A percentile compares a stretch with the other conserved stretches of the same genome.
phyloP scores from a whole-genome alignment of 2,888 invertebrate genomes.

The Thymelicus sylvestris region DNA sequence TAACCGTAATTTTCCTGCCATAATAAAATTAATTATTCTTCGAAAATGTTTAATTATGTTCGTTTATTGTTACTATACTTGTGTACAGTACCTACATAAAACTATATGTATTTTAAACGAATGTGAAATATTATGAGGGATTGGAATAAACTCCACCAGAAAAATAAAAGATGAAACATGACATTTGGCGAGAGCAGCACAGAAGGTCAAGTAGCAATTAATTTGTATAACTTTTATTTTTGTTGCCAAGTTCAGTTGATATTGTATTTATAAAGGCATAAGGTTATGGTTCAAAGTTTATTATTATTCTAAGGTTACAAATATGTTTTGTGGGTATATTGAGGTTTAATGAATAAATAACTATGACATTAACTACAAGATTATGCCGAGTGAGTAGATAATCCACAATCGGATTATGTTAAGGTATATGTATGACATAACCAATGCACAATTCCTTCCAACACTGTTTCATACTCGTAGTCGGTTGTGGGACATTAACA shows the following conservation, averaged over 20 bases:
- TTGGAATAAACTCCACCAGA: neutral
- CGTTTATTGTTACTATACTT: too few species aligned
- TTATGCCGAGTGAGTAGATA: too few species aligned
- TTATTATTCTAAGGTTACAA: too few species aligned
- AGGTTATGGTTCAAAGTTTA: too few species aligned
- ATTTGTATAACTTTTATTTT: neutral
- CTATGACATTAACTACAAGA: too few species aligned
- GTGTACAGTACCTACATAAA: too few species aligned
- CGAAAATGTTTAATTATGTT: too few species aligned
- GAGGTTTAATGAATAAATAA: too few species aligned
- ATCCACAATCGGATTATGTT: neutral
- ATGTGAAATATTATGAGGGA: neutral
- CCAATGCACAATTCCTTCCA: too few species aligned
- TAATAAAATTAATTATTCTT: too few species aligned
- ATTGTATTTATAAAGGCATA: neutral
- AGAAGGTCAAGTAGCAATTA: constrained; percentile 21
- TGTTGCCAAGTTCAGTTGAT: constrained; percentile 5
- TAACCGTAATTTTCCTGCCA: neutral
- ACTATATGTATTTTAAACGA: too few species aligned
- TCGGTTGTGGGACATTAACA: neutral
- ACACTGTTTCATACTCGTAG: neutral
- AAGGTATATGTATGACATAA: neutral
- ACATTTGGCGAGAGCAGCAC: constrained; percentile 8
- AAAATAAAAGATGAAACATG: constrained; percentile 1
- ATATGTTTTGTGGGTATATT: too few species aligned